Conservation (phyloP, 1,140 invertebrate genomes). For the Diuraphis noxia region DNA sequence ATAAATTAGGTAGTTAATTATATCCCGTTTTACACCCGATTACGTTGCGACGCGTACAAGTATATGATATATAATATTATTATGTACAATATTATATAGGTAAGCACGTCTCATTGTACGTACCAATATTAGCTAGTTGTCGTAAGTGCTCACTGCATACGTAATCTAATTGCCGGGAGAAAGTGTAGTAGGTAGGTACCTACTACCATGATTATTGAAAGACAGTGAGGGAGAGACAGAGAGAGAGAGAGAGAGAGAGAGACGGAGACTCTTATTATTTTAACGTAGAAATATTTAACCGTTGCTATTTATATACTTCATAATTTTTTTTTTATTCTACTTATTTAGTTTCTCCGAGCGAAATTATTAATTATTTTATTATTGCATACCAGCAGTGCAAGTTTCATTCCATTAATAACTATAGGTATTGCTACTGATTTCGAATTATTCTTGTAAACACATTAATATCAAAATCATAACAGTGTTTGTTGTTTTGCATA, state of each 20-base stretch:
- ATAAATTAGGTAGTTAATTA: background rate
- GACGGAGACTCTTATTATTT: too few relatives aligned
- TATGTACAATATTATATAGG: slow-evolving; percentile 7
- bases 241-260: background rate
- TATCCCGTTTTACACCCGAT: slow-evolving; percentile 12
- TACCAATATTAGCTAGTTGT: background rate
- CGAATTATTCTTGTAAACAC: slow-evolving; percentile 2
- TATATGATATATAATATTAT: background rate
- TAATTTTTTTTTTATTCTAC: slow-evolving; percentile 7
- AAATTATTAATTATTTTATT: slow-evolving; percentile 43
- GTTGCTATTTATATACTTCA: slow-evolving; percentile 37
- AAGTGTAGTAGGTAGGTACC: slow-evolving; percentile 27
- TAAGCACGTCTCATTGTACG: background rate
- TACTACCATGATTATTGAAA: background rate
- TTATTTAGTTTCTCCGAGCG: slow-evolving; percentile 29
- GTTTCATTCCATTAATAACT: slow-evolving; percentile 14
- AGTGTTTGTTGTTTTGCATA: background rate
- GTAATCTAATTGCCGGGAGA: slow-evolving; percentile 51
- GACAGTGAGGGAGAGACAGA: background rate
- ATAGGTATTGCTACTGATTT: background rate
- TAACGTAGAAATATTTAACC: background rate
- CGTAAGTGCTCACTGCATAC: slow-evolving; percentile 8
- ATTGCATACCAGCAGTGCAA: slow-evolving; percentile 10
- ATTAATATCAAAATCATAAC: background rate
- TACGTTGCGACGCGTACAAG: background rate